Evolutionary conservation across 2,888 invertebrate genomes (phyloP), one percentile per base, ranked within the genome.

Genomic region (Halictus quadricinctus): DNA sequence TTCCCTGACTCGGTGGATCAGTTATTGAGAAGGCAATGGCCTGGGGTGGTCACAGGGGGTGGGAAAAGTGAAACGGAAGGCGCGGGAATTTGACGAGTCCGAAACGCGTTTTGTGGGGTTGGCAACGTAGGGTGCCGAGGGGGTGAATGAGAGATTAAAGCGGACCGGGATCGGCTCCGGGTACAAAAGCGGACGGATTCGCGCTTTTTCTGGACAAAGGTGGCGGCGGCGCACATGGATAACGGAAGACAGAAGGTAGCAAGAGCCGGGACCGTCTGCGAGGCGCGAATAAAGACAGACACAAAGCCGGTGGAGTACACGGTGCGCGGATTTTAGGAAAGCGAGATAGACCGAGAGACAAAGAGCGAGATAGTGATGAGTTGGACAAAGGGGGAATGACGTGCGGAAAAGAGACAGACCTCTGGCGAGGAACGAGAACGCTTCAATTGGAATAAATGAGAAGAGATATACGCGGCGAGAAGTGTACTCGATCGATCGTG

Each of bases 201-300:
- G 43, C 13, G 60, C 50, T 79, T 79, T 79, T 66, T 77, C 29
- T 64, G 41, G 41, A 78, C 78, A 72, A 76, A 64, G 72, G 15
- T 64, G 41, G 25, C 54, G 43, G 60, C 43, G 43, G 50, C 36
- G 43, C 58, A 73, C 73, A 83, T 72, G 77, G 70, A 25, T 29
- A 60, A 60, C 72, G 70, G 60, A 36, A 29, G 29, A 21, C 48
- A 74, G 43, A 58, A 46, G 54, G 54, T 18, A 46, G 48, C 41
- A 58, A 41, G 48, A 58, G 79, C 58, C n/a, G 69, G 77, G 60
- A 66, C 78, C 54, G 66, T 64, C 13, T 58, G 36, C n/a, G 54
- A 64, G 50, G 72, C 54, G 73, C 64, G 72, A 36, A 58, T 79
- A 74, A 70, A 74, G 72, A 50, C 48, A 36, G 69, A 64, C 15